Evolutionary conservation across 2,113 vertebrate genomes (phyloP).

Genomic region (Triplophysa siluroides): DNA sequence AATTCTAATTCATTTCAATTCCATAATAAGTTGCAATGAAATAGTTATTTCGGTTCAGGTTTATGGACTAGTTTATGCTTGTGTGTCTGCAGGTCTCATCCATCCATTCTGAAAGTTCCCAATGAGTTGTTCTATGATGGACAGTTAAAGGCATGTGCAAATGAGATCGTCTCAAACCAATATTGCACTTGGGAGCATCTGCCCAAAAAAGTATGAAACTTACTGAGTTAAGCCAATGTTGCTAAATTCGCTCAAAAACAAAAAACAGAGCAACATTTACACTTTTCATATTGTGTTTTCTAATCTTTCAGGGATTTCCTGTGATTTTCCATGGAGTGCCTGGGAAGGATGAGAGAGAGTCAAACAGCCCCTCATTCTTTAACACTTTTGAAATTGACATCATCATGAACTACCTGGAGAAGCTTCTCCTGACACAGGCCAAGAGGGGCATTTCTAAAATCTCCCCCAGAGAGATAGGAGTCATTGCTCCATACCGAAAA

Average conservation of each 20-base stretch:
- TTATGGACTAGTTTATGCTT: not conserved
- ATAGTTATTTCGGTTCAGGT: no score
- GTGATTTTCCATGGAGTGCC: constrained; percentile 88
- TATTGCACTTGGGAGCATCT: constrained; percentile 85
- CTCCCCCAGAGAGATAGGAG: constrained; percentile 80
- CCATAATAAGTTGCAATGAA: no score
- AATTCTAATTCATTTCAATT: no score
- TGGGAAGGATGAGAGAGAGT: constrained; percentile 81
- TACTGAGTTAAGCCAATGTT: not conserved
- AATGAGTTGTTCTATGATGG: constrained; percentile 86
- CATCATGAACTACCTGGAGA: constrained; percentile 81
- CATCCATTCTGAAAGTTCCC: constrained; percentile 75
- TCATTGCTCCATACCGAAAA: constrained; percentile 96
- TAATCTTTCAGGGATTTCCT: constrained; percentile 81
- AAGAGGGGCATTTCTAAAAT: constrained; percentile 72
- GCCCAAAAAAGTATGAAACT: constrained; percentile 69
- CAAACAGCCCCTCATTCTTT: constrained; percentile 91
- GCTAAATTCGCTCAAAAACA: not conserved
- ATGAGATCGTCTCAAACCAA: constrained; percentile 62
- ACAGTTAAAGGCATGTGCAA: constrained; percentile 75
- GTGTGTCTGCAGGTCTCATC: constrained; percentile 82
- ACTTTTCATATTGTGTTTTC: not conserved
- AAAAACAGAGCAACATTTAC: not conserved
- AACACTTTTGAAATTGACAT: constrained; percentile 83
- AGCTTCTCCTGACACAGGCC: constrained; percentile 76